These are phyloP conservation scores for Chrysodeixis includens DNA, from an alignment of 2,888 invertebrate genomes.

Conservation along the genomic window DNA sequence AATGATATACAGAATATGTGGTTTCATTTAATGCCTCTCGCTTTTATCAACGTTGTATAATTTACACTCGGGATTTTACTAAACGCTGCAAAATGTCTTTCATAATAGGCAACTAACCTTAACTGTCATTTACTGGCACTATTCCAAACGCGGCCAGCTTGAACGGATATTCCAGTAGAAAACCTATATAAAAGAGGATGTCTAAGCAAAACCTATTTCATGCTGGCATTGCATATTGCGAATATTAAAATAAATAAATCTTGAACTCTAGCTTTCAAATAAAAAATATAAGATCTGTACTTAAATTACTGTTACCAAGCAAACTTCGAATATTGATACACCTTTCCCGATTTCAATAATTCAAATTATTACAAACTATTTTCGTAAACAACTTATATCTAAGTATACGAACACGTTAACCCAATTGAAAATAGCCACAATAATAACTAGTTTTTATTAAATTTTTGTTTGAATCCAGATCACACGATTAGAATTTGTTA, in stretches of 20 bases:
- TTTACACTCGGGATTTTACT: not conserved
- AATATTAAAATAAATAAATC: not conserved
- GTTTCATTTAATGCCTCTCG: no score
- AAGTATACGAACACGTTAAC: slow-evolving; percentile 3
- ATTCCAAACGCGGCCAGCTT: not conserved
- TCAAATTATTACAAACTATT: not conserved
- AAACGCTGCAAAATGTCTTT: slow-evolving; percentile 1
- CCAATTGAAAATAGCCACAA: slow-evolving; percentile 5
- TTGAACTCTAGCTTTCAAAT: not conserved
- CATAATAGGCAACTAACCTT: slow-evolving; percentile 4
- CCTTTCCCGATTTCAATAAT: not conserved
- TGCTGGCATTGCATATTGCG: not conserved
- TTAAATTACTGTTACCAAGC: no score
- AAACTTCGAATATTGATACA: not conserved
- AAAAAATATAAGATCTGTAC: not conserved
- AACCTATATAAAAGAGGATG: slow-evolving; percentile 3
- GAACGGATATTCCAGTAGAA: not conserved
- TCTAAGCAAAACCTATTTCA: not conserved
- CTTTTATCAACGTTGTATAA: not conserved
- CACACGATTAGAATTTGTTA: slow-evolving; percentile 56
- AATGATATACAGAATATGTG: no score
- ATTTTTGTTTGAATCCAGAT: slow-evolving; percentile 39
- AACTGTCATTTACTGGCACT: slow-evolving; percentile 1
- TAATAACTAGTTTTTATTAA: slow-evolving; percentile 18
- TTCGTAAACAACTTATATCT: slow-evolving; percentile 1